A percentile compares a stretch with the other conserved stretches of the same genome.
Conservation (phyloP, 2,888 invertebrate genomes). For the Leucophora obtusa region DNA sequence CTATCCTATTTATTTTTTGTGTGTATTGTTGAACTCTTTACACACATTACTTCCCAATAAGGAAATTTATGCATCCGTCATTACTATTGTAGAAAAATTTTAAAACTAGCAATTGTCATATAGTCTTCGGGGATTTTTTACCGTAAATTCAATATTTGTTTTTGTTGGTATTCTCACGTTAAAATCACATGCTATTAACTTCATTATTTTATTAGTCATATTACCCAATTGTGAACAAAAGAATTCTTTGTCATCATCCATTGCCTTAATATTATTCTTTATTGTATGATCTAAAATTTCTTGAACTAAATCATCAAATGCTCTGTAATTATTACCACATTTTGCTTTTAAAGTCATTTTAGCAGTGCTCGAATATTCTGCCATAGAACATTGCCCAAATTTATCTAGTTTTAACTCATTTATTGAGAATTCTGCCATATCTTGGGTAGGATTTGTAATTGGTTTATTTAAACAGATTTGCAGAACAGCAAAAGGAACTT, state of each 20-base stretch:
- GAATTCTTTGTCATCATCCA: conserved; percentile 63
- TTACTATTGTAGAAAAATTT: too few relatives aligned
- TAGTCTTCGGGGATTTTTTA: conserved; percentile 27
- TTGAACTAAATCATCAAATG: conserved; percentile 56
- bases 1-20: too few relatives aligned
- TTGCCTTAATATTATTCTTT: conserved; percentile 46
- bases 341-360: background rate
- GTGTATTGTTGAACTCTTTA: too few relatives aligned
- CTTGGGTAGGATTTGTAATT: conserved; percentile 47
- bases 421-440: conserved; percentile 4
- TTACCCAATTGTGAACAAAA: conserved; percentile 71
- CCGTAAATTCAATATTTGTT: conserved; percentile 69
- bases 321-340: conserved; percentile 41
- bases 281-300: conserved; percentile 56
- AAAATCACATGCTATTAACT: conserved; percentile 70
- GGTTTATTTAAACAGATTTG: conserved; percentile 56
- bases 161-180: conserved; percentile 70
- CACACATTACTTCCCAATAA: too few relatives aligned
- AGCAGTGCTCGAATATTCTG: background rate
- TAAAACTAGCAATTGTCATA: background rate
- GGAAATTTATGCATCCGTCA: too few relatives aligned
- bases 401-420: conserved; percentile 21
- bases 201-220: conserved; percentile 68
- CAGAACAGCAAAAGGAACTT: conserved; percentile 57
- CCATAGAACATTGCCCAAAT: conserved; percentile 20